Conservation (phyloP, 2,797 vertebrate genomes). For the Cynopterus sphinx region DNA sequence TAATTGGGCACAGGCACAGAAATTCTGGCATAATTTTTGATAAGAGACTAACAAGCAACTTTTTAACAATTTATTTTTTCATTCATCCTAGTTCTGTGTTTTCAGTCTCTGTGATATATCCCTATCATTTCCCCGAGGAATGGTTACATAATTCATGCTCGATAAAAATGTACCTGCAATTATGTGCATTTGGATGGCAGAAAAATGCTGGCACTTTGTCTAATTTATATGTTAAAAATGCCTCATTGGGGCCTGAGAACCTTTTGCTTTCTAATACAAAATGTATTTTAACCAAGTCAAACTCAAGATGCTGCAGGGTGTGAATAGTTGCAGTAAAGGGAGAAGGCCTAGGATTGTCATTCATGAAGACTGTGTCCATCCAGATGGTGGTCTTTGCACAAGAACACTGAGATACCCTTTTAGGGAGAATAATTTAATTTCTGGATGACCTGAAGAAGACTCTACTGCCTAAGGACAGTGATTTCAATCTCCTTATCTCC, state of each 20-base stretch:
- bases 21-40: background rate
- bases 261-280: background rate
- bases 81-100: background rate
- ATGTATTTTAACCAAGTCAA: background rate
- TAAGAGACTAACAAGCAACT: background rate
- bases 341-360: background rate
- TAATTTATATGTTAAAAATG: constrained; percentile 28
- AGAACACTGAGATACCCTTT: background rate
- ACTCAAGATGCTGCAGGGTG: background rate
- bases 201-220: background rate
- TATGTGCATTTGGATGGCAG: background rate
- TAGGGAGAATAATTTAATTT: background rate
- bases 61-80: constrained; percentile 1
- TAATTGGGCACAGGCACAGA: fast-evolving
- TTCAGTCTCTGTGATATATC: background rate
- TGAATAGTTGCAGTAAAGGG: background rate
- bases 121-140: background rate
- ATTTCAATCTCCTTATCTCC: background rate
- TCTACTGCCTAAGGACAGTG: background rate
- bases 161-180: background rate
- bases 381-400: background rate
- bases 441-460: background rate
- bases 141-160: background rate
- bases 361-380: background rate
- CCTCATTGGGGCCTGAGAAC: background rate